Conservation (phyloP, 1,140 invertebrate genomes). For the Trichomalopsis sarcophagae region DNA sequence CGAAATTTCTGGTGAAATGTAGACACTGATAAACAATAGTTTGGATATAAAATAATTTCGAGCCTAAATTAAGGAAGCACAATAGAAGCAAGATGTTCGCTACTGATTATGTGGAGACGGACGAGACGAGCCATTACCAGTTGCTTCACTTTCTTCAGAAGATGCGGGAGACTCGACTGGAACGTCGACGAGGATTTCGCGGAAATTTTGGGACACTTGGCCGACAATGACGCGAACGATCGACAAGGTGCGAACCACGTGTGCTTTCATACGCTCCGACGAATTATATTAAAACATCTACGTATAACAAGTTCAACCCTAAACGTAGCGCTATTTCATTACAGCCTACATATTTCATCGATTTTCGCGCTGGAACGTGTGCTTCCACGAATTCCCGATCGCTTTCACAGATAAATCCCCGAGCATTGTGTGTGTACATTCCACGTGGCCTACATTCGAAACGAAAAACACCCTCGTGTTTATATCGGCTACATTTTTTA, state of each 20-base stretch:
- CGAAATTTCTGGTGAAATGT: neutral
- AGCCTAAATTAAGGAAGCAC: neutral
- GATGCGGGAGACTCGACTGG: slow-evolving; percentile 55
- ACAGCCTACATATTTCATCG: too few species aligned
- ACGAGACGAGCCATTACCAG: slow-evolving; percentile 59
- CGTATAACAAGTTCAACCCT: neutral
- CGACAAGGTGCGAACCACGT: slow-evolving; percentile 56
- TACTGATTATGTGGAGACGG: slow-evolving; percentile 66
- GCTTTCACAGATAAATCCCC: too few species aligned
- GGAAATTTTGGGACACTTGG: slow-evolving; percentile 58
- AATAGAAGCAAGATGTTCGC: slow-evolving; percentile 60
- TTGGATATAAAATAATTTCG: too few species aligned
- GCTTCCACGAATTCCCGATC: too few species aligned
- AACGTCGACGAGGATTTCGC: slow-evolving; percentile 49
- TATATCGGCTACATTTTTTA: too few species aligned
- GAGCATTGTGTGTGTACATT: too few species aligned
- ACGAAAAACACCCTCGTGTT: too few species aligned
- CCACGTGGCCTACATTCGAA: too few species aligned
- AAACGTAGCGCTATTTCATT: slow-evolving; percentile 14
- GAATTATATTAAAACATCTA: too few species aligned
- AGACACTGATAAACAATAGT: too few species aligned
- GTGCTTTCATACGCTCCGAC: too few species aligned
- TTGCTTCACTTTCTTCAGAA: slow-evolving; percentile 58
- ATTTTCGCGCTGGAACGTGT: too few species aligned
- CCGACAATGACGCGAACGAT: slow-evolving; percentile 59